A percentile compares a stretch with the other conserved stretches of the same genome.
These are phyloP conservation scores for Pterobdella sp. DNA, from an alignment of 2,888 invertebrate species.

Conservation along the genomic window DNA sequence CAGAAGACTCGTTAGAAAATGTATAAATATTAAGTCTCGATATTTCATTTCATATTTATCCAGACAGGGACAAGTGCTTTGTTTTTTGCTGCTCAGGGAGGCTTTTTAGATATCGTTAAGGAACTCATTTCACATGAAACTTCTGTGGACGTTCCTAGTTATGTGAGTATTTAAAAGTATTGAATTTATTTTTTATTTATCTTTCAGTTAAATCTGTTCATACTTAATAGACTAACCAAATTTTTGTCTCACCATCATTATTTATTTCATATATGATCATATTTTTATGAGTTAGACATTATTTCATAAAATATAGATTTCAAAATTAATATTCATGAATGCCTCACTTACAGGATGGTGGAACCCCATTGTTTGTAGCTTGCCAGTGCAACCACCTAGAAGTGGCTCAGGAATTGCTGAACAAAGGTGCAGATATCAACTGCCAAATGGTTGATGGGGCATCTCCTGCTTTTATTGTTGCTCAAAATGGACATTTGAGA, in stretches of 20 bases:
- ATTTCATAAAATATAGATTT: neutral
- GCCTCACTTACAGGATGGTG: constrained; percentile 65
- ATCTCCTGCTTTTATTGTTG: constrained; percentile 60
- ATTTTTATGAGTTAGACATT: neutral
- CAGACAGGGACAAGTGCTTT: constrained; percentile 85
- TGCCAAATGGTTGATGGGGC: constrained; percentile 64
- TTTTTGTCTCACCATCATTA: neutral
- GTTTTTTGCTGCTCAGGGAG: constrained; percentile 88
- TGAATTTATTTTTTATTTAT: neutral
- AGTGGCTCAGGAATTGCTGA: constrained; percentile 65
- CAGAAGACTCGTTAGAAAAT: constrained; percentile 59
- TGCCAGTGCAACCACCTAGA: constrained; percentile 85
- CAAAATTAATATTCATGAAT: neutral
- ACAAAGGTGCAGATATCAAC: constrained; percentile 67
- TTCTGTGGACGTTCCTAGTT: constrained; percentile 48
- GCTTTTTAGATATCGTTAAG: constrained; percentile 72
- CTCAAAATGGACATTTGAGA: constrained; percentile 77
- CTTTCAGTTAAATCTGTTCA: too few relatives aligned
- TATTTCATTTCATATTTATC: constrained; percentile 41
- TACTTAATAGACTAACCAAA: neutral
- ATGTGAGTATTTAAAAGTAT: constrained; percentile 44
- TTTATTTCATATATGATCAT: neutral
- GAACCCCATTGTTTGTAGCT: constrained; percentile 82
- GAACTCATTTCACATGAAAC: constrained; percentile 68
- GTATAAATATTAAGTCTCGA: neutral